These are phyloP conservation scores for Aspidoscelis tigris DNA, from an alignment of 2,113 vertebrate genomes.

Conservation along the genomic window DNA sequence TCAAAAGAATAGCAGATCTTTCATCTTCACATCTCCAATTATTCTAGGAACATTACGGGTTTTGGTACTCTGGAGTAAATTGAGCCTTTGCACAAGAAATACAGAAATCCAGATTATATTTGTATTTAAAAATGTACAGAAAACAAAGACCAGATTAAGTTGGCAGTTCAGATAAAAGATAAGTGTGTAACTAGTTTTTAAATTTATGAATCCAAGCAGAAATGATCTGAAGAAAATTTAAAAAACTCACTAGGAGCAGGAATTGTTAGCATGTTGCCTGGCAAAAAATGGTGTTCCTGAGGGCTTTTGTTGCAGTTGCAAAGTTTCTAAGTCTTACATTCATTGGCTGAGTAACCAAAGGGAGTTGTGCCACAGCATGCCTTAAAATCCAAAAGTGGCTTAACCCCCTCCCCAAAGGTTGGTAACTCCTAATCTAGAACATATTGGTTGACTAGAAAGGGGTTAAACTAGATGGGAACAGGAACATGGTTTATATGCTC, in stretches of 20 bases:
- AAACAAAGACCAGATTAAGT: too few species aligned
- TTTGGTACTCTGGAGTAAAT: neutral
- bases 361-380: too few species aligned
- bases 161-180: neutral
- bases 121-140: neutral
- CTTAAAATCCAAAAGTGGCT: too few species aligned
- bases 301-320: too few species aligned
- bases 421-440: neutral
- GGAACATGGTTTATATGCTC: neutral
- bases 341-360: too few species aligned
- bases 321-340: too few species aligned
- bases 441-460: neutral
- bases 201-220: neutral
- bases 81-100: neutral
- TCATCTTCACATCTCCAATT: too few species aligned
- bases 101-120: neutral
- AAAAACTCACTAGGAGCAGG: neutral
- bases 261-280: too few species aligned
- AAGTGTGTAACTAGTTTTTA: neutral
- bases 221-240: neutral
- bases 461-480: neutral
- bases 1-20: too few species aligned
- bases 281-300: too few species aligned
- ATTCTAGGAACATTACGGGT: neutral
- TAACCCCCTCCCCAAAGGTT: too few species aligned